Conservation (phyloP, 2,113 vertebrate genomes). For the Plectropomus leopardus region DNA sequence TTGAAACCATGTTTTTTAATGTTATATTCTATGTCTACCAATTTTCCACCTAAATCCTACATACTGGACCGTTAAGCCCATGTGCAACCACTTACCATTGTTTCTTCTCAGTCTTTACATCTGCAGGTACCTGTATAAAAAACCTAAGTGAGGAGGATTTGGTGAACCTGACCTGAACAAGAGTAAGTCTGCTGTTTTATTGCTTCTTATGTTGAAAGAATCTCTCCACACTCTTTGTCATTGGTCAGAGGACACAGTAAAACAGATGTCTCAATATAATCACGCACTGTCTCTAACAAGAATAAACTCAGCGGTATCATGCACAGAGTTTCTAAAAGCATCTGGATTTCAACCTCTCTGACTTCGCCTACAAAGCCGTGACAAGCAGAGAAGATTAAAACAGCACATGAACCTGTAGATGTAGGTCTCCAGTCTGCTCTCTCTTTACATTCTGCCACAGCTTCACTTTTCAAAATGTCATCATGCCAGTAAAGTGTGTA, state of each 20-base stretch:
- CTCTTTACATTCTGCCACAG: not conserved
- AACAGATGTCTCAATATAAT: slow-evolving; percentile 1
- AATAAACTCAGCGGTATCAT: not conserved
- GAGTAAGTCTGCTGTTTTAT: not conserved
- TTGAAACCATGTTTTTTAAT: too few relatives aligned
- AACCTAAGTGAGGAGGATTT: not conserved
- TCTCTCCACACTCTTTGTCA: not conserved
- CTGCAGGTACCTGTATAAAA: too few relatives aligned
- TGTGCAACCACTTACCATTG: too few relatives aligned
- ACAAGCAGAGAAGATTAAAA: not conserved
- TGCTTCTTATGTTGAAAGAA: not conserved
- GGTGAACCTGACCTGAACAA: not conserved
- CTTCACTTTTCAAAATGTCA: too few relatives aligned
- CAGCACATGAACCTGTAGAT: not conserved
- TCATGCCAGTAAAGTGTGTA: too few relatives aligned
- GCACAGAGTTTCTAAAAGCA: not conserved
- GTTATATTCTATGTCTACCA: too few relatives aligned
- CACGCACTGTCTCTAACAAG: not conserved
- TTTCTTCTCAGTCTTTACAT: too few relatives aligned
- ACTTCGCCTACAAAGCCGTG: slow-evolving; percentile 4
- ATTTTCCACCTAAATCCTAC: too few relatives aligned
- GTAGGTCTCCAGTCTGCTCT: not conserved
- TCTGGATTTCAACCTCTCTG: not conserved
- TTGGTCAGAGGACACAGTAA: not conserved
- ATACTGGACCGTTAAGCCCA: too few relatives aligned